A percentile compares a stretch with the other conserved stretches of the same genome.
These are phyloP conservation scores for Actinia tenebrosa DNA, from an alignment of 64 coral and sea anemone species.

Conservation along the genomic window DNA sequence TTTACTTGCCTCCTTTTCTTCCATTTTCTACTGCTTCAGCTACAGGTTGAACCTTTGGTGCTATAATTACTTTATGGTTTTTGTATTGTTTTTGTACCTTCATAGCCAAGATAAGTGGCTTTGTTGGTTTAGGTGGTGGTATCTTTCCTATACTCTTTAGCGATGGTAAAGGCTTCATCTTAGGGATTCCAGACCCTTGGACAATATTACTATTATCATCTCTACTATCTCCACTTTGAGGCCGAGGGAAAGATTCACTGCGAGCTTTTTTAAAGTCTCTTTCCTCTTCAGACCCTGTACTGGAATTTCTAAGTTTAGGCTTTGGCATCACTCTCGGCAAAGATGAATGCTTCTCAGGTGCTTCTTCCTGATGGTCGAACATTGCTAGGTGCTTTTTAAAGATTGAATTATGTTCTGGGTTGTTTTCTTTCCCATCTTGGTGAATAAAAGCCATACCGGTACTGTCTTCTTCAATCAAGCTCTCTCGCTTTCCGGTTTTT, in stretches of 20 bases:
- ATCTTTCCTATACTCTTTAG: slow-evolving; percentile 48
- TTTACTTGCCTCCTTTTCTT: slow-evolving; percentile 3
- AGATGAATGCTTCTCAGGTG: neutral
- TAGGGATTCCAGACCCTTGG: slow-evolving; percentile 15
- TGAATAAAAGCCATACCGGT: neutral
- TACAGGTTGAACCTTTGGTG: slow-evolving; percentile 1
- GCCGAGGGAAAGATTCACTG: neutral
- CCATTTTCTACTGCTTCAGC: slow-evolving; percentile 13
- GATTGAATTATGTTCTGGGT: neutral
- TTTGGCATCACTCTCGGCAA: slow-evolving; percentile 14
- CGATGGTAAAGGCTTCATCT: slow-evolving; percentile 26
- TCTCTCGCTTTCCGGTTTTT: slow-evolving; percentile 39
- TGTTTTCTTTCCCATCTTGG: neutral
- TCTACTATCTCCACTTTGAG: neutral
- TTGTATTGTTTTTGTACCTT: slow-evolving; percentile 8
- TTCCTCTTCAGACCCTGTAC: neutral
- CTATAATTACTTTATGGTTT: slow-evolving; percentile 16
- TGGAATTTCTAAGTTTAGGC: neutral
- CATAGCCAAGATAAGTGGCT: neutral
- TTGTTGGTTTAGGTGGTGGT: slow-evolving; percentile 22
- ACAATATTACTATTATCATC: slow-evolving; percentile 31
- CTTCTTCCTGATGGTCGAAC: slow-evolving; percentile 12
- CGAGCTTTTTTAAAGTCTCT: neutral
- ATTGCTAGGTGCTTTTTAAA: neutral
- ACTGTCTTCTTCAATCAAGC: slow-evolving; percentile 47